These are phyloP conservation scores for Sphyrna mokarran DNA, from an alignment of 2,113 vertebrate species.

Conservation along the genomic window DNA sequence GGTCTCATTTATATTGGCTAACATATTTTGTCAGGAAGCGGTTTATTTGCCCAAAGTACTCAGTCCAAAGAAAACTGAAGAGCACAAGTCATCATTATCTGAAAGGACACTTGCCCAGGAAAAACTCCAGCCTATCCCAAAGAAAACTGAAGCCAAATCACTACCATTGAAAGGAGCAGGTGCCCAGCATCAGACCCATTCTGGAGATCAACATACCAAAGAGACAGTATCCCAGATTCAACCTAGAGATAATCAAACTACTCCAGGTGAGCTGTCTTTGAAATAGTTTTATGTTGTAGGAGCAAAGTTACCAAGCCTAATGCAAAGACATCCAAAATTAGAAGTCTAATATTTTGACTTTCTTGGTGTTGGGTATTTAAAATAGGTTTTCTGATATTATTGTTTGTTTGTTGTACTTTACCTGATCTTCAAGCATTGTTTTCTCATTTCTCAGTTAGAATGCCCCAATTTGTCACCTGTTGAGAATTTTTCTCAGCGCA, in stretches of 20 bases:
- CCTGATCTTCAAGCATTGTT: neutral
- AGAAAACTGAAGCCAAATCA: conserved; percentile 43
- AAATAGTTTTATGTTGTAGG: neutral
- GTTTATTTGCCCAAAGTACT: conserved; percentile 39
- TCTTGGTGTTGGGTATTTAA: neutral
- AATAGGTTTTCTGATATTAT: neutral
- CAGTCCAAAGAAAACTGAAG: conserved; percentile 49
- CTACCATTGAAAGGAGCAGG: conserved; percentile 43
- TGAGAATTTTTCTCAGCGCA: neutral
- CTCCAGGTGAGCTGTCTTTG: conserved; percentile 58
- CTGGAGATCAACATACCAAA: conserved; percentile 53
- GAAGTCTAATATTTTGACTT: neutral
- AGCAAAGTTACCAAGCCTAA: neutral
- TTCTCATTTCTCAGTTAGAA: neutral
- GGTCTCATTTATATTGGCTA: neutral
- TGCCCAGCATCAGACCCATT: conserved; percentile 42
- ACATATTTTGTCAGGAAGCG: conserved; percentile 39
- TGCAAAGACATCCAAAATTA: neutral
- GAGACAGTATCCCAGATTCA: conserved; percentile 55
- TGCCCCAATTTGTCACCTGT: neutral
- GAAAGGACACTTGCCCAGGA: neutral
- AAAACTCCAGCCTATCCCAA: conserved; percentile 43
- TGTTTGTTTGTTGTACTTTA: neutral
- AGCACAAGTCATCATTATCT: conserved; percentile 26
- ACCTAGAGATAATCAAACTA: conserved; percentile 53